Evolutionary conservation across 2,888 invertebrate genomes (phyloP), one percentile per base, ranked within the genome.

Genomic region (Oligia fasciuncula): DNA sequence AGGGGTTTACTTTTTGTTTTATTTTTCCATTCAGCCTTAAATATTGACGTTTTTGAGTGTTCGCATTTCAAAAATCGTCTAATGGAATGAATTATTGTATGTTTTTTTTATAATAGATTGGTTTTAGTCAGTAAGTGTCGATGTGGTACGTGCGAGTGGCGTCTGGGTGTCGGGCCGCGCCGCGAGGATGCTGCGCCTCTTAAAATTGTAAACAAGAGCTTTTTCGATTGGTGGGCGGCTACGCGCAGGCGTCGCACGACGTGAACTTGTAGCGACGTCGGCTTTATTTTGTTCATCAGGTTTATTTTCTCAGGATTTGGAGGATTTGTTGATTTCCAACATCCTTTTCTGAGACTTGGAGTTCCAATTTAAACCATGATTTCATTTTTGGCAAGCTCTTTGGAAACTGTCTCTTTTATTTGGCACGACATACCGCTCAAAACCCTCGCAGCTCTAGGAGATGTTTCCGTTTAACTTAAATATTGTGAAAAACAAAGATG

Each of bases 181-280:
- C 89, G 88, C 89, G 90, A 91, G 93, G 95, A 95, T 92, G 95
- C 94, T 95, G 95, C 94, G 94, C 90, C 92, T 93, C 93, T 93
- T 92, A 91, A 94, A 93, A 93, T 94, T 96, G 96, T 96, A 96
- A 96, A 96, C 96, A 96, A 94, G 94, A 94, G 95, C 95, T 94
- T 94, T 95, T 95, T 95, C 95, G 94, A 95, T 95, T 95, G 95
- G 95, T 91, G 92, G 94, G 93, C 93, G 91, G 92, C 91, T 89
- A 57, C 93, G 94, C 96, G 96, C 95, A 95, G 90, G 94, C 94
- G 92, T 84, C 87, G 79, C 57, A 17, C 87, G 90, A 76, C 19
- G 84, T 93, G 90, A 90, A 85, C 92, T 95, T 94, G 94, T 86
- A 86, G 57, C 82, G 89, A 86, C 93, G 95, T 91, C 79, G 63